These are phyloP conservation scores for Xylota segnis DNA, from an alignment of 2,888 invertebrate genomes.

Conservation along the genomic window DNA sequence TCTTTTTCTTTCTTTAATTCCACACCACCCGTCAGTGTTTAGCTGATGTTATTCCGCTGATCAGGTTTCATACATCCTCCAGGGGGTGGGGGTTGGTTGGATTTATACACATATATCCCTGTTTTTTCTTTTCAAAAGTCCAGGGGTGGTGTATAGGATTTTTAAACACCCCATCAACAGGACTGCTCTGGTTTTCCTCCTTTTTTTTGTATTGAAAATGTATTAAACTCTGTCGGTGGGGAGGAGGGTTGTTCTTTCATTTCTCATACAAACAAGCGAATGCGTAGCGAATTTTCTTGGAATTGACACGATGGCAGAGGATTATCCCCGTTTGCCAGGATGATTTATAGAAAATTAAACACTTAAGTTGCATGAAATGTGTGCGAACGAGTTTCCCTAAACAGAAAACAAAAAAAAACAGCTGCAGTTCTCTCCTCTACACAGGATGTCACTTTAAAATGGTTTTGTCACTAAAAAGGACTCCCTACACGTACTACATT, in stretches of 20 bases:
- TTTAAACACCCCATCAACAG: constrained; percentile 54
- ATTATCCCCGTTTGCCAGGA: constrained; percentile 40
- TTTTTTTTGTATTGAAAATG: constrained; percentile 49
- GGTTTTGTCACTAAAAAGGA: background rate
- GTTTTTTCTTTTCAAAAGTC: constrained; percentile 3
- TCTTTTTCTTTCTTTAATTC: constrained; percentile 12
- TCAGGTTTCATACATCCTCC: constrained; percentile 15
- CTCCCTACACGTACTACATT: constrained; percentile 21
- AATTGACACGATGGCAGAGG: constrained; percentile 38
- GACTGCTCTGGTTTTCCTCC: constrained; percentile 1
- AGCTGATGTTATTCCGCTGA: constrained; percentile 18
- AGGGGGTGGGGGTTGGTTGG: background rate
- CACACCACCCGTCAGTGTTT: constrained; percentile 34
- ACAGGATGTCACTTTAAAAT: constrained; percentile 8
- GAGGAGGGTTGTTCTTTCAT: constrained; percentile 41
- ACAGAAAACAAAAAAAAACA: constrained; percentile 22
- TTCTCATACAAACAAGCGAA: constrained; percentile 53
- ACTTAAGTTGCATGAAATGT: constrained; percentile 70
- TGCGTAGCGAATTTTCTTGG: constrained; percentile 68
- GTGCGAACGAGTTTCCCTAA: constrained; percentile 14
- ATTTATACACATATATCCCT: background rate
- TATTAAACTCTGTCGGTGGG: constrained; percentile 41
- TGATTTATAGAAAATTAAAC: constrained; percentile 75
- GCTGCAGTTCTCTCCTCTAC: constrained; percentile 24
- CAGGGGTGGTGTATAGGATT: constrained; percentile 37